Conservation (phyloP, 2,888 invertebrate species). For the Sarcophaga variegata region DNA sequence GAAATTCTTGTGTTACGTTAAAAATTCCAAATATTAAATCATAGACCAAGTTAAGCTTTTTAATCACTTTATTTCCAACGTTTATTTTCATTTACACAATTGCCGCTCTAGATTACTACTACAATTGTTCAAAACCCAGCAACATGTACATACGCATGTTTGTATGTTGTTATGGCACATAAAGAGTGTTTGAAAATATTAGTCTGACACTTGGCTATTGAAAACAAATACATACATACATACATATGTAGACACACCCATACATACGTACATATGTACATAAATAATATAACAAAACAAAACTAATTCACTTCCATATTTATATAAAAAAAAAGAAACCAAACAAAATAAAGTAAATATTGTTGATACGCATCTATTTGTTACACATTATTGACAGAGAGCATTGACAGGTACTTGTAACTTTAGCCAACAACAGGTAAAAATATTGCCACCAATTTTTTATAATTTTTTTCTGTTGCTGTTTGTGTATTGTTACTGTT, state of each 20-base stretch:
- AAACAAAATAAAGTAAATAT: constrained; percentile 25
- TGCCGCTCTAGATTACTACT: constrained; percentile 60
- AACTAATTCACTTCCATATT: not conserved
- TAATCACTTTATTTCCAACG: constrained; percentile 68
- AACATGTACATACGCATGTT: not conserved
- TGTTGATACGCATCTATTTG: constrained; percentile 70
- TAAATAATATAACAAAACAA: constrained; percentile 13
- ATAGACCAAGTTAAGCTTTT: constrained; percentile 67
- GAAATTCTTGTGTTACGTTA: constrained; percentile 68
- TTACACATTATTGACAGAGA: constrained; percentile 64
- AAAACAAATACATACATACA: constrained; percentile 4
- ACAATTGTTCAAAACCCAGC: constrained; percentile 22
- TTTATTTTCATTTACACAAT: constrained; percentile 65
- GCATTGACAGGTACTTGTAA: constrained; percentile 63
- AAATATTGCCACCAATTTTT: constrained; percentile 60
- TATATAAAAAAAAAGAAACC: constrained; percentile 6
- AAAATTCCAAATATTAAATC: constrained; percentile 67
- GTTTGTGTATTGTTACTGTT: constrained; percentile 45
- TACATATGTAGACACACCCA: not conserved
- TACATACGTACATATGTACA: not conserved
- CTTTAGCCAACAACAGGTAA: constrained; percentile 51
- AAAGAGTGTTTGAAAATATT: constrained; percentile 52
- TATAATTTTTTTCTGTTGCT: constrained; percentile 16
- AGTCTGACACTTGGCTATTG: constrained; percentile 44
- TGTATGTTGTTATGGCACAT: not conserved